Evolutionary conservation across 1,140 invertebrate genomes (phyloP), one percentile per base, ranked within the genome.

Genomic region (Platorchestia sp.): DNA sequence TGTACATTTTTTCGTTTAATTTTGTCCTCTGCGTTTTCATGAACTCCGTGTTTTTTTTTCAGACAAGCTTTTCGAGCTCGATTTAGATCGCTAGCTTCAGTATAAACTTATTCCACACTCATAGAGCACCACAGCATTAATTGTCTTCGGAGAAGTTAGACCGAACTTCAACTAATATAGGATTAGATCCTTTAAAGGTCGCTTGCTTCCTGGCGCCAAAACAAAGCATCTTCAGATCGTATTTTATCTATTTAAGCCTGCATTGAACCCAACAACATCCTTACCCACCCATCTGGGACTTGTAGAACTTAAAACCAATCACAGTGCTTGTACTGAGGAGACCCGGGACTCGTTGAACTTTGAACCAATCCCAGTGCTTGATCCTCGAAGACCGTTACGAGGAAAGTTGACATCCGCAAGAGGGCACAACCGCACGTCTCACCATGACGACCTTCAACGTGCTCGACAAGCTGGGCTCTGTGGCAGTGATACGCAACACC

Each of bases 371-470:
- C n/a, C n/a, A n/a, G n/a, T n/a, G n/a, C n/a, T n/a, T n/a, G n/a
- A n/a, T n/a, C n/a, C n/a, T n/a, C n/a, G n/a, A n/a, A n/a, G n/a
- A n/a, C n/a, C n/a, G n/a, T n/a, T n/a, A n/a, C n/a, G n/a, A n/a
- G n/a, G 59, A 75, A 3, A 75, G 14, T 27, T 75, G 27, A 3
- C 1, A 75, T 27, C 10, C 36, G 7, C 36, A 75, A 27, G 1
- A 75, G 59, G 27, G 10, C 14, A 36, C 59, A 75, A 75, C 59
- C 59, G 27, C 59, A 43, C 41, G n/a, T 41, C n/a, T 89, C 87
- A 89, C n/a, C 87, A 89, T 89, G 87, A 89, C 87, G 87, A 89
- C 87, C 43, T 89, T 89, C 43, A 44, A 44, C 87, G 87, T 89
- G 87, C n/a, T 89, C 6, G 87, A 89, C n/a, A 89, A 89, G 87